phyloP scores from a whole-genome alignment of 30 jellyfish, hydroid and myxozoan species.

The Chironex yamaguchii region DNA sequence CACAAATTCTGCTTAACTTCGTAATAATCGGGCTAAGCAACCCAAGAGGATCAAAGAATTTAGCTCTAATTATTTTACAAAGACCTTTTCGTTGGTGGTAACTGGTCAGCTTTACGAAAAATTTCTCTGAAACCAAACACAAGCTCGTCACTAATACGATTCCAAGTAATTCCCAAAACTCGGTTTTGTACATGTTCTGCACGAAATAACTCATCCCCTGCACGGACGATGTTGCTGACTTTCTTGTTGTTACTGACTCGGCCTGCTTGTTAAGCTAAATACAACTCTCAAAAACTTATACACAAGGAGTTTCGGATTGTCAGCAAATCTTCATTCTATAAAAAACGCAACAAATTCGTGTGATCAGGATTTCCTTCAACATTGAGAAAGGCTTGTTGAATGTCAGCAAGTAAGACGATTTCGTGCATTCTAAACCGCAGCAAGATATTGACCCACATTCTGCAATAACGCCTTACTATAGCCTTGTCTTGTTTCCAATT shows the following conservation, averaged over 20 bases:
- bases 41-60: slow-evolving; percentile 20
- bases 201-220: neutral
- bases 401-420: neutral
- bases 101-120: neutral
- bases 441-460: too few species aligned
- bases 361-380: slow-evolving; percentile 3
- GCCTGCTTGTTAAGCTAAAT: too few species aligned
- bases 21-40: too few species aligned
- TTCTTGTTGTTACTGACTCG: slow-evolving; percentile 19
- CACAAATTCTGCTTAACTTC: too few species aligned
- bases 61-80: slow-evolving; percentile 9
- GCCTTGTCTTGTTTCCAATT: too few species aligned
- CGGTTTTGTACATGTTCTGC: neutral
- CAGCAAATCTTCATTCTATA: slow-evolving; percentile 9
- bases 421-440: neutral
- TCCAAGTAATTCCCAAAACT: slow-evolving; percentile 12
- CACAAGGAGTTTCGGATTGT: too few species aligned
- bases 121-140: neutral
- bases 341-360: neutral
- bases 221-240: neutral
- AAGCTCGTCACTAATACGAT: neutral
- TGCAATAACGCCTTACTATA: too few species aligned
- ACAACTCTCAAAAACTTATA: too few species aligned
- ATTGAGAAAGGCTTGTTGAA: slow-evolving; percentile 19
- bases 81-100: slow-evolving; percentile 8